These are phyloP conservation scores for Loripinus fragilis DNA, from an alignment of 2,888 invertebrate species.

Conservation along the genomic window DNA sequence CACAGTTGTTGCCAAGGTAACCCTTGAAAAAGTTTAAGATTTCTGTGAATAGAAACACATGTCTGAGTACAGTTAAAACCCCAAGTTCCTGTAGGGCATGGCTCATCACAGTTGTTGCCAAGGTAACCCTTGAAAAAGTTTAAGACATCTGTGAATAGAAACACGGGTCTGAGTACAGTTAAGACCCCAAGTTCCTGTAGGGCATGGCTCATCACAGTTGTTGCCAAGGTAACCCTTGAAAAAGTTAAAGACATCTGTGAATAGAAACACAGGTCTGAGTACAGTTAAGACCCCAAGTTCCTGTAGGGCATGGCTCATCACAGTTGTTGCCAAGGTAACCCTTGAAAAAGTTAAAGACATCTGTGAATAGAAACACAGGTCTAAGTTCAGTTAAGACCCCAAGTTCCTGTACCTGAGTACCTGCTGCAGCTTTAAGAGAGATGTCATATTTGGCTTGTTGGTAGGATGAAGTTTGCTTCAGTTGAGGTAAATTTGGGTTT, in stretches of 20 bases:
- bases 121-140: conserved; percentile 63
- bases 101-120: conserved; percentile 50
- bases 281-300: conserved; percentile 63
- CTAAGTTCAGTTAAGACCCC: conserved; percentile 63
- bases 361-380: too few species aligned
- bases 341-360: too few species aligned
- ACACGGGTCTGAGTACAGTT: conserved; percentile 62
- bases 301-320: conserved; percentile 31
- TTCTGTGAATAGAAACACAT: too few species aligned
- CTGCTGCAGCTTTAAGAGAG: too few species aligned
- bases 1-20: too few species aligned
- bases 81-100: conserved; percentile 39
- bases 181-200: conserved; percentile 52
- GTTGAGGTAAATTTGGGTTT: too few species aligned
- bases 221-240: conserved; percentile 61
- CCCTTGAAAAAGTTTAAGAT: too few species aligned
- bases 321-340: conserved; percentile 38
- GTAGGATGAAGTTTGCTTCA: too few species aligned
- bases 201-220: conserved; percentile 45
- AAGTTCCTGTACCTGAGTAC: conserved; percentile 18
- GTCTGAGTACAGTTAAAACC: conserved; percentile 62
- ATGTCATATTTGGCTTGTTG: too few species aligned
- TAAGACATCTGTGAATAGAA: conserved; percentile 69
- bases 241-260: conserved; percentile 69
- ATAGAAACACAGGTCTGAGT: conserved; percentile 62